Conservation (phyloP, 2,888 invertebrate species). For the Aphidius colemani region DNA sequence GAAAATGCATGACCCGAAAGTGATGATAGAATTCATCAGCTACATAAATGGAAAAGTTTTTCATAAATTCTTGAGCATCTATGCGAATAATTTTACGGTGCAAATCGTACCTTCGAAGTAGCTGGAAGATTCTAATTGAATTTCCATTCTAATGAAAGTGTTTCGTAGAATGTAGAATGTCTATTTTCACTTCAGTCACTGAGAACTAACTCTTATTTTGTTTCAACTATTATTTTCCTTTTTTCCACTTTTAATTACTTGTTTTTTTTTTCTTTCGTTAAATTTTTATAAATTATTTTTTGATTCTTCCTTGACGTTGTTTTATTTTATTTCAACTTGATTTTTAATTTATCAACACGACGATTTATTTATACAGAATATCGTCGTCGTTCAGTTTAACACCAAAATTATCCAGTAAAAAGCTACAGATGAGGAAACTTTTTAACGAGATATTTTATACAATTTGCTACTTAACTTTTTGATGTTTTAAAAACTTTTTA, state of each 20-base stretch:
- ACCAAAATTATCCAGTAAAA: not conserved
- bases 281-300: too few relatives aligned
- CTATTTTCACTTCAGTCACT: conserved; percentile 9
- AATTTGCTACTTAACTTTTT: conserved; percentile 35
- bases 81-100: conserved; percentile 25
- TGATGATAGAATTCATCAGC: conserved; percentile 12
- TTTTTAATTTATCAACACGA: too few relatives aligned
- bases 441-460: conserved; percentile 33
- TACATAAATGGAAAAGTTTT: conserved; percentile 11
- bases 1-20: not conserved
- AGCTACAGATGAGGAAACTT: conserved; percentile 27
- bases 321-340: too few relatives aligned
- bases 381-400: too few relatives aligned
- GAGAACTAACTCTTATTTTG: not conserved
- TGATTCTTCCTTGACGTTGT: too few relatives aligned
- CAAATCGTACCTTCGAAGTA: not conserved
- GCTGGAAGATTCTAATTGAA: conserved; percentile 37
- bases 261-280: too few relatives aligned
- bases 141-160: conserved; percentile 40
- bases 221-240: conserved; percentile 7
- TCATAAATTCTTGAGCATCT: conserved; percentile 24
- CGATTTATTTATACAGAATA: too few relatives aligned
- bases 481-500: conserved; percentile 16
- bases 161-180: conserved; percentile 28
- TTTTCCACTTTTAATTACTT: conserved; percentile 16